Base-by-base conservation (phyloP, 2,888 invertebrate genomes). In the Pyrrhosoma nymphula region DNA sequence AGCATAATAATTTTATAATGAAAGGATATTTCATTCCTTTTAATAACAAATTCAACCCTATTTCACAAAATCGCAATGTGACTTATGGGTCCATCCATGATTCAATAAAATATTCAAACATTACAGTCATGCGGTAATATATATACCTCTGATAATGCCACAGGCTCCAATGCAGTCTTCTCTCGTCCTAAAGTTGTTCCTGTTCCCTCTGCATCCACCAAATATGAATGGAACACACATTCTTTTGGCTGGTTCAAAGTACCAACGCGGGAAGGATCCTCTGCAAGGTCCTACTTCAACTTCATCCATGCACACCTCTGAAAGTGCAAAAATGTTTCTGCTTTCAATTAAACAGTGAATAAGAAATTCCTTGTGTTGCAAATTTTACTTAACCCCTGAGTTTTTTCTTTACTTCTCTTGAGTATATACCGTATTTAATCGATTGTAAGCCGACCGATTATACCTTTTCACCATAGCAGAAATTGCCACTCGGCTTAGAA, bases 191-290 rank as follows among this genome's bases (percentile, higher is more conserved):
- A 97, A 97, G 95, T 97, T 97, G 96, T 97, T 97, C 95, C 97
- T 96, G 96, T 97, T 95, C n/a, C 95, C 95, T 95, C 95, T 90
- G 96, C 99, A 99, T 89, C 99, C 99, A 88, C 99, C 99, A 97
- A 99, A 99, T 95, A 97, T 97, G 97, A 99, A 99, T 95, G 98
- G 98, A 95, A 98, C 97, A 97, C 99, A 99, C 97, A 98, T 98
- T 95, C 98, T 97, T 96, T 98, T 98, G n/a, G 96, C 96, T 0
- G 98, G 97, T 96, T 98, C 98, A 97, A 98, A 99, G 96, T 98
- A 98, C 98, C 99, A 99, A 95, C 99, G 98, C 96, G 98, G 98
- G 97, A 98, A 99, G 96, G 98, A 97, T 0, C 99, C 99, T 95
- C 98, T 98, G 97, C 99, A 99, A 0, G 99, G 99, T 0, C 99